These are phyloP conservation scores for Lithophane socia DNA, from an alignment of 2,888 invertebrate species.

Conservation along the genomic window DNA sequence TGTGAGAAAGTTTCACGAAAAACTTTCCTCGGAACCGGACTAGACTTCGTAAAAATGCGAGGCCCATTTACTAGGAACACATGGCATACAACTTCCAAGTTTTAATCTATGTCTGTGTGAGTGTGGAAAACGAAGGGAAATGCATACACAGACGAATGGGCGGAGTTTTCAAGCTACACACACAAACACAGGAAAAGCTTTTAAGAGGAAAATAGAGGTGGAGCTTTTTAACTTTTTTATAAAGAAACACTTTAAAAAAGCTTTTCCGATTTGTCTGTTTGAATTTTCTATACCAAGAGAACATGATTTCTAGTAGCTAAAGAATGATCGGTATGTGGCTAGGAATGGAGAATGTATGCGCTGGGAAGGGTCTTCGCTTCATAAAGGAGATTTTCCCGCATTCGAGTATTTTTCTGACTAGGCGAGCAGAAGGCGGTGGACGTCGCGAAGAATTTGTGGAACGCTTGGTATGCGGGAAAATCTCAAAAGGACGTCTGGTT, in stretches of 20 bases:
- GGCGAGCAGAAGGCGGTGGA: constrained; percentile 75
- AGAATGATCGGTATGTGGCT: constrained; percentile 80
- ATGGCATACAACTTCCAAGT: constrained; percentile 66
- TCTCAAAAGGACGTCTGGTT: constrained; percentile 22
- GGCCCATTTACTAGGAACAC: constrained; percentile 76
- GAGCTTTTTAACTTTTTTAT: constrained; percentile 80
- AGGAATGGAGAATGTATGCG: constrained; percentile 66
- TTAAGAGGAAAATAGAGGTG: constrained; percentile 51
- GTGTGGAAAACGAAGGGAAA: constrained; percentile 47
- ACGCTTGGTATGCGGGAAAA: constrained; percentile 68
- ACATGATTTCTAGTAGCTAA: constrained; percentile 74
- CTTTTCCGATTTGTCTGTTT: constrained; percentile 86
- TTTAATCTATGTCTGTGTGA: constrained; percentile 52
- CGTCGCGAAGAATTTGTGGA: constrained; percentile 72
- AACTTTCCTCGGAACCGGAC: constrained; percentile 38
- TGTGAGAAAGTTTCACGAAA: not conserved
- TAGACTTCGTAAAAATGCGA: constrained; percentile 79
- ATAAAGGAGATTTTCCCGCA: constrained; percentile 89
- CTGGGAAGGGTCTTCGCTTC: constrained; percentile 70
- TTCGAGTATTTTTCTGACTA: constrained; percentile 87
- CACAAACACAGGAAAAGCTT: constrained; percentile 52
- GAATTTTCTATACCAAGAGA: constrained; percentile 87
- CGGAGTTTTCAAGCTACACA: constrained; percentile 65
- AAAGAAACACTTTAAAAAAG: constrained; percentile 84
- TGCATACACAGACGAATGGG: constrained; percentile 59